Base-by-base conservation (phyloP, 1,140 invertebrate species). In the Cydia splendana region DNA sequence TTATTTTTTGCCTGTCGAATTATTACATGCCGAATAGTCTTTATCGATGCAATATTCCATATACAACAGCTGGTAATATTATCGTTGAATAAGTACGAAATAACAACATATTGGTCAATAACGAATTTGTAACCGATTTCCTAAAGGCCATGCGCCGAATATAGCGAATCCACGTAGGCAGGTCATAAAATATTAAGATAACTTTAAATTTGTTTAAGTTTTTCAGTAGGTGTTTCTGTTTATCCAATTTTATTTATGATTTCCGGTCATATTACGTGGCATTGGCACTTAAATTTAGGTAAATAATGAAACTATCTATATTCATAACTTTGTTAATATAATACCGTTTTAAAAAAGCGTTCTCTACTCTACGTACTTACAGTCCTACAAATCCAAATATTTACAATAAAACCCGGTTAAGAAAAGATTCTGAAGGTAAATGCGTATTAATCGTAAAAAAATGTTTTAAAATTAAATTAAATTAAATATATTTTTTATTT, bases 81-180 rank as follows among this genome's bases (percentile, higher is more conserved):
- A 24, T 24, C 67, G 30, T 42, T 71, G 67, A 71, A 71, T 15
- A 48, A 48, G 4, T 24, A 71, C 67, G 10, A 71, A 18, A 38
- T 20, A 71, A 71, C 34, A 38, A 71, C 13, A 71, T 45, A 71
- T 42, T 62, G 57, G 18, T 24, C 57, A 24, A 62, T 62, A 62
- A 62, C 20, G 20, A 62, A 62, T 71, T 18, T 42, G 30, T 71
- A 38, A 71, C n/a, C 67, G 15, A 71, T 71, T 71, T 20, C 20
- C 57, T 4, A 71, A 71, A 71, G 67, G 67, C 34, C 67, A 71
- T 20, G 20, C 34, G 30, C 30, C 67, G 34, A 71, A 71, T 71
- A 71, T 42, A 71, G 67, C 34, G n/a, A 71, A 65, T 34, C 67
- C n/a, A 71, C 38, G 67, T 71, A 42, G 67, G 67, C 34, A 42